Base-by-base conservation (phyloP, 1,140 invertebrate species). In the Ceratosolen solmsi region DNA sequence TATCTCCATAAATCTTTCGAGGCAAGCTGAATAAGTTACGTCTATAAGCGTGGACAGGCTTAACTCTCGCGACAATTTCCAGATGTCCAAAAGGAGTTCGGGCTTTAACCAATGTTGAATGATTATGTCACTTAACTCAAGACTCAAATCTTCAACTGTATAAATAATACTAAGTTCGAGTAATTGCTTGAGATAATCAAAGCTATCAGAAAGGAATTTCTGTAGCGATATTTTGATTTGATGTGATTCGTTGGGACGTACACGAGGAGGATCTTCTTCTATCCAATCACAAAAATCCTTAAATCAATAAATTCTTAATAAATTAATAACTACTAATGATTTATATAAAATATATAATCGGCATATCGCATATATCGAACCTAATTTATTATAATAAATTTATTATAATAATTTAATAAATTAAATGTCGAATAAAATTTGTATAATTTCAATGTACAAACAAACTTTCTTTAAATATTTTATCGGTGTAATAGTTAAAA, bases 211-310 rank as follows among this genome's bases (percentile, higher is more conserved):
- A 1, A 83, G 58, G 51, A 84, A 85, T 83, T 87, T 86, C 71
- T 86, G 81, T 13, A 87, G 71, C 0, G 83, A 85, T 51, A 75
- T 77, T 38, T 85, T 79, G 0, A 84, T 80, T 46, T 80, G 77
- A 15, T 76, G 77, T 0, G 71, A 75, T 38, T 83, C 82, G 56
- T 80, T 56, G 20, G 70, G 82, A 20, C 58, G 71, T 0, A 71
- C n/a, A 22, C 60, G 60, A 2, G 78, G 56, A 17, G 80, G 33
- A 33, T 83, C 81, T 25, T 84, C 77, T 58, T 85, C 84, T 9
- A 84, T 82, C 86, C 86, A 87, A 22, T 84, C 72, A 51, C 86
- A 68, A 56, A 86, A 87, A 80, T 86, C 79, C 86, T 87, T 9
- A n/a, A 82, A 73, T 22, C 1, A 22, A 79, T 51, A 25, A 20